Evolutionary conservation across 2,113 vertebrate genomes (phyloP), one percentile per base, ranked within the genome.

Genomic region (Melanerpes formicivorus): DNA sequence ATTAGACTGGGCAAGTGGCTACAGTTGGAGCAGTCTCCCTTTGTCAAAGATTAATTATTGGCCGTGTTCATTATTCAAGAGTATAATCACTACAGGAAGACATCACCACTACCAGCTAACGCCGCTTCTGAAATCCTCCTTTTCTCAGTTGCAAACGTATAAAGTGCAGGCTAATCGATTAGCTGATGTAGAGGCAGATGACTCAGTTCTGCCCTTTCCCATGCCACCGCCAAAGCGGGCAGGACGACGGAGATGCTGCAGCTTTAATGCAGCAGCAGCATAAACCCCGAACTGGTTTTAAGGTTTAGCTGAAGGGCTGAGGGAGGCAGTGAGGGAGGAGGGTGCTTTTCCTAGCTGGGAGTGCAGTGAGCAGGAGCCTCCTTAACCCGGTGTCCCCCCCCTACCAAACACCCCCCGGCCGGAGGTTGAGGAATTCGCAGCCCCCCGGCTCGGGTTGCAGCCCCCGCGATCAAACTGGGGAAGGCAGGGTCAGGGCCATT

Each of bases 401-500:
- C 65, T 40, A 40, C 40, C 40, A 4, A 19, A n/a, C 59, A 16
- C 26, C 16, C 14, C 29, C 19, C 19, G 27, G 42, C 44, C 55
- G 17, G 13, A 5, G 40, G 97, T 74, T 91, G 90, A 97, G 97
- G 97, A 97, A 97, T 97, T 95, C 95, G 96, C 80, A 77, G 93
- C 96, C 91, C 94, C 16, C 95, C 92, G 93, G 96, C 96, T 98
- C 97, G 94, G 98, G 97, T 97, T 98, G 97, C 98, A 97, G 97
- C 88, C 94, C 96, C 94, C 93, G 96, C 96, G 96, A 93, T 94
- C 96, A 87, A 88, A 72, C 58, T 90, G 40, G 97, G 97, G 94
- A 95, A 96, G 92, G 86, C 76, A 70, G 94, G 96, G 96, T 96
- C 96, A 97, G 92, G 92, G 91, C 96, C 95, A 63, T 88, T 97